Evolutionary conservation across 2,888 invertebrate species (phyloP).

Genomic region (Hofmannophila pseudospretella): DNA sequence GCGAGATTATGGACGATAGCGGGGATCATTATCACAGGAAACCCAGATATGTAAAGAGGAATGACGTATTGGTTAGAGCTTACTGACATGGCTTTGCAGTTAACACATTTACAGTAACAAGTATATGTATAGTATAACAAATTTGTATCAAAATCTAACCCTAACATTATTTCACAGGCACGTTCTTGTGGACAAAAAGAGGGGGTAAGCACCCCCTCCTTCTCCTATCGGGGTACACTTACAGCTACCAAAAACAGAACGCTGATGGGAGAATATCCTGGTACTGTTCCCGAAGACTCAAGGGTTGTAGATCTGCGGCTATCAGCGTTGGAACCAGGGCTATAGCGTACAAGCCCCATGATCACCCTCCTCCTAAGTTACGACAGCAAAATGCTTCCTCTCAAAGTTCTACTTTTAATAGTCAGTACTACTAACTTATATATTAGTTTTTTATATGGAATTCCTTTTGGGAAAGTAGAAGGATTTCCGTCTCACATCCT

Average conservation of each 20-base stretch:
- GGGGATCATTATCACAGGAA: conserved; percentile 38
- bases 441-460: too few species aligned
- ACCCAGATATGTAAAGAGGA: conserved; percentile 35
- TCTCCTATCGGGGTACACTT: conserved; percentile 55
- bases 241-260: conserved; percentile 65
- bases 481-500: too few species aligned
- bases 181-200: conserved; percentile 62
- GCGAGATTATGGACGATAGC: conserved; percentile 27
- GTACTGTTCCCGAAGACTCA: conserved; percentile 66
- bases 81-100: not conserved
- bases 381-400: conserved; percentile 16
- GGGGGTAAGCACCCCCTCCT: conserved; percentile 66
- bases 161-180: conserved; percentile 29
- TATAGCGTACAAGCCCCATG: conserved; percentile 45
- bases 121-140: too few species aligned
- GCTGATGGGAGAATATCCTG: conserved; percentile 63
- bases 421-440: too few species aligned
- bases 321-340: conserved; percentile 50
- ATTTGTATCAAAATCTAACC: too few species aligned
- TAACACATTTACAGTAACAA: too few species aligned
- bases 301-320: conserved; percentile 62
- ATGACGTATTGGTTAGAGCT: conserved; percentile 28
- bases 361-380: conserved; percentile 53
- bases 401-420: too few species aligned
- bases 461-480: too few species aligned